Evolutionary conservation across 2,797 vertebrate species (phyloP), one percentile per base, ranked within the genome.

Genomic region (Rousettus madagascariensis): DNA sequence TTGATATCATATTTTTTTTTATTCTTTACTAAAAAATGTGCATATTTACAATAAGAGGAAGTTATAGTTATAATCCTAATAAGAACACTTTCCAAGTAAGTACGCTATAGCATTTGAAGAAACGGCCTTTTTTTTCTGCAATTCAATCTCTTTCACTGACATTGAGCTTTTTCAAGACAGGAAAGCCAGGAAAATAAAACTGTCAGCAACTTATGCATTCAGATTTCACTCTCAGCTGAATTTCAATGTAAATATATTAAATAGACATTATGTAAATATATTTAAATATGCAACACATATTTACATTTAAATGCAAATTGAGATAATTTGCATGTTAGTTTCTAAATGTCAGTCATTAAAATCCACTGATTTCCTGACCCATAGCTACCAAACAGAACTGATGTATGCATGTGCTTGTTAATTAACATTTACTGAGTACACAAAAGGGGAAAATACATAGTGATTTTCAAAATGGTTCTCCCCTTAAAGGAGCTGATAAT

Each of bases 231-330:
- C 33, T 82, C 69, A 86, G 71, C 77, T 93, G 84, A 95, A 96
- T 94, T 84, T 96, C 65, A 95, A 82, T 93, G 80, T 88, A 95
- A 97, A 93, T 83, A 86, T 63, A 89, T 95, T 72, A 93, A 94
- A 90, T 55, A 95, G 46, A 2, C 49, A 96, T 94, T 96, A 97
- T 97, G 80, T 87, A 96, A 95, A 96, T 95, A 33, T 95, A 95
- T 96, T 95, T 95, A 94, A 97, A 97, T 93, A 9, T 19, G 19
- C 19, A 77, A 2, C 11, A 53, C 30, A 24, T n/a, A 82, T 95
- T 95, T 94, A 78, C 36, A 95, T 96, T 94, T 94, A 87, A 78
- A 96, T 97, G 77, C 75, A 96, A 95, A 90, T 90, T 41, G 46
- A 65, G 22, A 8, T 85, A 57, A 96, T 96, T 96, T 95, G 46